Percentiles rank a stretch among this genome's conserved stretches.
Conservation (phyloP, 2,888 invertebrate species). For the Entomobrya proxima region DNA sequence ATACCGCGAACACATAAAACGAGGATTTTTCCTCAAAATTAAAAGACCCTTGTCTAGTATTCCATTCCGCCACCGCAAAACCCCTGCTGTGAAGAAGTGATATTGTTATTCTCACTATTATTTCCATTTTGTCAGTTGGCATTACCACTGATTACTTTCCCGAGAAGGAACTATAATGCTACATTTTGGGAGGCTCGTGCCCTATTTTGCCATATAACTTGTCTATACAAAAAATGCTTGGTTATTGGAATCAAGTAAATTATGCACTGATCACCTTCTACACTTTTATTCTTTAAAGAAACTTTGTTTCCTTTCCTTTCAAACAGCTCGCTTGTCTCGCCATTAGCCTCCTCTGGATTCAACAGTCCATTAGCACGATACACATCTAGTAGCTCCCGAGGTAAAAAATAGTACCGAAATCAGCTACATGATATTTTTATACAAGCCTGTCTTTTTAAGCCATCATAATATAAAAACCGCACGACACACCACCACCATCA, state of each 20-base stretch:
- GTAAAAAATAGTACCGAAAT: slow-evolving; percentile 52
- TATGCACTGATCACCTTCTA: too few relatives aligned
- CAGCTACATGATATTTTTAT: background rate
- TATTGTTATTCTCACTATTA: slow-evolving; percentile 4
- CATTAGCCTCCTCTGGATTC: slow-evolving; percentile 72
- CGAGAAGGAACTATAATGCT: too few relatives aligned
- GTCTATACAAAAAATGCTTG: background rate
- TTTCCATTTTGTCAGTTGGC: slow-evolving; percentile 31
- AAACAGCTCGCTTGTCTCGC: slow-evolving; percentile 69
- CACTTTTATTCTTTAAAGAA: background rate
- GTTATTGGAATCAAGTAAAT: too few relatives aligned
- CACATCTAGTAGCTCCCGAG: slow-evolving; percentile 66
- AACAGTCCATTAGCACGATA: slow-evolving; percentile 72
- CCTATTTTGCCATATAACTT: too few relatives aligned
- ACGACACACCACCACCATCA: background rate
- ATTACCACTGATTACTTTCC: background rate
- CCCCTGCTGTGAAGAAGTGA: slow-evolving; percentile 5
- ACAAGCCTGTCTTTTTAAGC: background rate
- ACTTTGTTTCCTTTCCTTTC: background rate
- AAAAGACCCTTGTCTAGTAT: background rate
- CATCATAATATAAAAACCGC: background rate
- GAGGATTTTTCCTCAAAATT: background rate
- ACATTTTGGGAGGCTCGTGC: too few relatives aligned
- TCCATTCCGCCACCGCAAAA: background rate
- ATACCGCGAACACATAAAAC: background rate